Base-by-base conservation (phyloP, 2,797 vertebrate species). In the Phataginus tetradactyla region DNA sequence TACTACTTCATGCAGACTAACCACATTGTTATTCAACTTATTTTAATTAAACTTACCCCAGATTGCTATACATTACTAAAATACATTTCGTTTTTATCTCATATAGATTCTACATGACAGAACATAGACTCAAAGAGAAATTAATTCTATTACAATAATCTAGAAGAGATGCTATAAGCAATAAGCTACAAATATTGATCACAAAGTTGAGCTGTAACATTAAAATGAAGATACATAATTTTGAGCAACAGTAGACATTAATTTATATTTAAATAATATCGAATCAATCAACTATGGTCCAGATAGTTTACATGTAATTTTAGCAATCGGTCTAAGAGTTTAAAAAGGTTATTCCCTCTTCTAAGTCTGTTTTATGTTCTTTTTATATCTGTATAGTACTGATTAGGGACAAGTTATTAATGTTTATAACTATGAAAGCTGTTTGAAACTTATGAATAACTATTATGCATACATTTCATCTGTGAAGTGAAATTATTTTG, bases 221-320 rank as follows among this genome's bases (percentile, higher is more conserved):
- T 64, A 42, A 81, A 87, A 61, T 78, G 29, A 88, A 90, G 34
- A 45, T 51, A 39, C 27, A 51, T 63, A 66, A 37, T 89, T 72
- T 84, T 74, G 59, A 87, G 11, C 32, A 86, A 55, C n/a, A 78
- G 64, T 78, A 71, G 37, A 45, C 37, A 59, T 86, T 80, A 51
- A 59, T 66, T 93, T 95, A 27, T 77, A 86, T 81, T 86, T 64
- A 42, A 84, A 72, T 78, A 37, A 55, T 66, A 32, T 63, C n/a
- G 81, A 92, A 37, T 64, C 45, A 69, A 77, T 86, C n/a, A 34
- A n/a, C 14, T 80, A 8, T 87, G 17, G 14, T 72, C 57, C 83
- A 14, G 13, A 57, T 71, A n/a, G 8, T 91, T 69, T 59, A 64
- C n/a, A 34, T 57, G 53, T 81, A 32, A 45, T 29, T 86, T 81